Base-by-base conservation (phyloP, 2,888 invertebrate species). In the Entomobrya proxima region DNA sequence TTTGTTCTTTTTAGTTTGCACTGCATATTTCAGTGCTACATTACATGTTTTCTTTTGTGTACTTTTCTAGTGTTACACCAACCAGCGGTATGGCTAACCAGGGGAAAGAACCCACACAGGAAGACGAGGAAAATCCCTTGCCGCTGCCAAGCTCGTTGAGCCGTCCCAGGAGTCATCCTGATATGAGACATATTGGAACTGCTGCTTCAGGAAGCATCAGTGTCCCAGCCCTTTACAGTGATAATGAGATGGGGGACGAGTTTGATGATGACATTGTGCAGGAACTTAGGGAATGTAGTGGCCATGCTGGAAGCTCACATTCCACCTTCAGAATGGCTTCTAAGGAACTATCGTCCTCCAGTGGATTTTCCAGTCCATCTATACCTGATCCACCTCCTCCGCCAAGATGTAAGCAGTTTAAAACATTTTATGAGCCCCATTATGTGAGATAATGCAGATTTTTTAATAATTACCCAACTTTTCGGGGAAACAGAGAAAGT, bases 311-410 rank as follows among this genome's bases (percentile, higher is more conserved):
- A 27, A 86, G 86, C 75, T 82, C 82, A 30, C 84, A 86, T 50
- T 86, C 87, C 44, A 86, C 86, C 24, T 88, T 86, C 32, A 76
- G 88, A 35, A 88, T 88, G 88, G 85, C 86, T 67, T 80, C 84
- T 44, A 88, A 89, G 79, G 90, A 90, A 78, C 75, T 88, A 35
- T 89, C 89, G 11, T 87, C 88, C 1, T 90, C 90, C 5, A 89
- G 89, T 84, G 90, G 90, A 37, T 90, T 89, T 64, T 89, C 89
- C 2, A 88, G 88, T 64, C 90, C 90, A 21, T 87, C 88, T 44
- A 89, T 89, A 55, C 89, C 89, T 61, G 89, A 90, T 32, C 89
- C 89, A 32, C 90, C 90, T 4, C 90, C 89, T n/a, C 90, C 90
- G 1, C 90, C 90, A n/a, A 72, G 90, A 86, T 88, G 89, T 88